Percentiles rank a stretch among this genome's conserved stretches.
Conservation (phyloP, 35 echinoderm and acorn worm genomes). For the Holothuria glaberrima region DNA sequence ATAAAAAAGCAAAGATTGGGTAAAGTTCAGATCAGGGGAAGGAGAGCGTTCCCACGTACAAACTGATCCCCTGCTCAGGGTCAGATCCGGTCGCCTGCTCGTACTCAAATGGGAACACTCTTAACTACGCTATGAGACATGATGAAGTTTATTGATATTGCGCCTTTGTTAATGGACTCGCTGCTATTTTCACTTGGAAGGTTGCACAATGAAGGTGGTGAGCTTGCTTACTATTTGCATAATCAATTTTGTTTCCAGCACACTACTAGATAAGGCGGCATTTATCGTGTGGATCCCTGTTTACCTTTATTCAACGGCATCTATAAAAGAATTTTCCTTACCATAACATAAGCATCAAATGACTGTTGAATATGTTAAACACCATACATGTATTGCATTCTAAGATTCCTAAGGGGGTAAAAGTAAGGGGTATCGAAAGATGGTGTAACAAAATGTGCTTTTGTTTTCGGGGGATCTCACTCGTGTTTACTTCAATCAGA, state of each 20-base stretch:
- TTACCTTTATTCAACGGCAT: background rate
- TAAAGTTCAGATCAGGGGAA: no score
- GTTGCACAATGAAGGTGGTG: background rate
- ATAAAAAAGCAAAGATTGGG: no score
- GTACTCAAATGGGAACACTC: no score
- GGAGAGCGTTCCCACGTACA: no score
- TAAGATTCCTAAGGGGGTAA: background rate
- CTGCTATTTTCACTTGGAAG: background rate
- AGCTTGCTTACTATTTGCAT: slow-evolving; percentile 26
- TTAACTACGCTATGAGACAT: background rate
- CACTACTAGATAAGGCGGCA: background rate
- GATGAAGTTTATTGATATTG: slow-evolving; percentile 50
- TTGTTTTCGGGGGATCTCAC: no score
- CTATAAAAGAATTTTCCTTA: background rate
- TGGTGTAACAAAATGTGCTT: no score
- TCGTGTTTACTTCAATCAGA: no score
- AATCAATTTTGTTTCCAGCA: background rate
- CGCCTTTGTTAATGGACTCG: background rate
- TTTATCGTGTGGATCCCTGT: background rate
- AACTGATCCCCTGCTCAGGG: no score
- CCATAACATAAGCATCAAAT: background rate
- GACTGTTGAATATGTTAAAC: background rate
- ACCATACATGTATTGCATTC: background rate
- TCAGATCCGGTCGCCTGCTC: no score
- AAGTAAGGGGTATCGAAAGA: background rate